Conservation (phyloP, 1,140 invertebrate genomes). For the Trichogramma pretiosum region DNA sequence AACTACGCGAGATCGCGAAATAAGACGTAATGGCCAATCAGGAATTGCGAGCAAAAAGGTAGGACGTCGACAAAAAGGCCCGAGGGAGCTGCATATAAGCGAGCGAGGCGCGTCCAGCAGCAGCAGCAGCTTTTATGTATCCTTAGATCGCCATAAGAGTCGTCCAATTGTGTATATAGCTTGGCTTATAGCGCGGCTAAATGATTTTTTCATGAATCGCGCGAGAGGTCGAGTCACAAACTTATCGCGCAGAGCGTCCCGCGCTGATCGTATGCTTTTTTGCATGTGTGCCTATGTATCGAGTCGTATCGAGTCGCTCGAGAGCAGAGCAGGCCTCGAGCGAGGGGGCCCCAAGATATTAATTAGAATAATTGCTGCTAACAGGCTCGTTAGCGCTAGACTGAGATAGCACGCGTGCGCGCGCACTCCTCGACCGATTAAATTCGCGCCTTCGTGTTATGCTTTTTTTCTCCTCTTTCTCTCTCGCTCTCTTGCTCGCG, state of each 20-base stretch:
- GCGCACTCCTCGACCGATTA: conserved; percentile 29
- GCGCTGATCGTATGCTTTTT: no score
- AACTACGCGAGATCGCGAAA: conserved; percentile 29
- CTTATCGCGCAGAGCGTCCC: no score
- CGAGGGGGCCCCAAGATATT: conserved; percentile 34
- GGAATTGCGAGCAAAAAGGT: conserved; percentile 36
- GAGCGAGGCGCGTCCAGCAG: background rate
- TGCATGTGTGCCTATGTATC: no score
- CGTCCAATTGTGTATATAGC: no score
- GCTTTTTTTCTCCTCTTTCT: conserved; percentile 16
- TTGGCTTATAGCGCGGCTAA: no score
- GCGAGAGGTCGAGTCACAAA: no score
- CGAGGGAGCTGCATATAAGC: background rate
- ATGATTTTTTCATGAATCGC: no score
- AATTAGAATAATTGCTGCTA: conserved; percentile 48
- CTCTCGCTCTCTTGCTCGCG: background rate
- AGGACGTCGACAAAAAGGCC: conserved; percentile 34
- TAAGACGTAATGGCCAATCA: conserved; percentile 46
- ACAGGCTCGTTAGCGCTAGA: conserved; percentile 44
- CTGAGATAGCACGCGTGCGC: conserved; percentile 38
- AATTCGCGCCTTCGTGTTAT: no score
- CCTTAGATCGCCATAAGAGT: no score
- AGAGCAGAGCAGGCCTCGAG: conserved; percentile 20
- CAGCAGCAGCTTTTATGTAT: no score
- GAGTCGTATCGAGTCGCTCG: no score